Evolutionary conservation across 2,797 vertebrate species (phyloP).

Genomic region (Onychomys arenicola): DNA sequence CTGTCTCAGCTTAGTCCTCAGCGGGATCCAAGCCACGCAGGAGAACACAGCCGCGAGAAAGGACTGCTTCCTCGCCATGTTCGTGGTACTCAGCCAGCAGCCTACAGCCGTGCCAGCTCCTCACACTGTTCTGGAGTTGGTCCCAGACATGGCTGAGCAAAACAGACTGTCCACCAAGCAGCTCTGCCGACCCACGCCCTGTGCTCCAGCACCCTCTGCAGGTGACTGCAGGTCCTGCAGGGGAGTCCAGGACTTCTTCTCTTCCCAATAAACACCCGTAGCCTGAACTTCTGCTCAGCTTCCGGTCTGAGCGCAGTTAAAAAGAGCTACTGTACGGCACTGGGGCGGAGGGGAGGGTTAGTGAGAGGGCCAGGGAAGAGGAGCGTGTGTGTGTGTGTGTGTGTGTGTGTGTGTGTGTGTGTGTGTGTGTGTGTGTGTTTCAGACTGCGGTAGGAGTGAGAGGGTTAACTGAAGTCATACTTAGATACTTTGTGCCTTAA

Average conservation of each 20-base stretch:
- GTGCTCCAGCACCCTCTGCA: background rate
- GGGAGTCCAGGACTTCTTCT: accelerated
- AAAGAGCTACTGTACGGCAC: background rate
- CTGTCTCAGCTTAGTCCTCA: background rate
- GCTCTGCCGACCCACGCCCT: accelerated
- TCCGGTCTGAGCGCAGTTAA: background rate
- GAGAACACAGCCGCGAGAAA: background rate
- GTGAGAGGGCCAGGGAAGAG: background rate
- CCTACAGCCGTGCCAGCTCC: background rate
- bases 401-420: background rate
- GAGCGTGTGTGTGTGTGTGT: background rate
- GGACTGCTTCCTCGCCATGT: background rate
- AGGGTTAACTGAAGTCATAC: background rate
- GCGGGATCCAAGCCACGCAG: background rate
- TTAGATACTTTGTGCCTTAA: background rate
- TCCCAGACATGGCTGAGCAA: background rate
- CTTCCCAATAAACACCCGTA: background rate
- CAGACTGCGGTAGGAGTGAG: too few relatives aligned
- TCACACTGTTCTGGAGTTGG: background rate
- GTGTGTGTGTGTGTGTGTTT: background rate
- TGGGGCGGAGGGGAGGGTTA: too few relatives aligned
- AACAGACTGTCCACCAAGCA: background rate
- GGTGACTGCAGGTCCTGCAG: background rate
- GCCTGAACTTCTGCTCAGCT: background rate
- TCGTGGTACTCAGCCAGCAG: background rate